phyloP scores from a whole-genome alignment of 2,113 vertebrate species.

The Corythornis cristatus region DNA sequence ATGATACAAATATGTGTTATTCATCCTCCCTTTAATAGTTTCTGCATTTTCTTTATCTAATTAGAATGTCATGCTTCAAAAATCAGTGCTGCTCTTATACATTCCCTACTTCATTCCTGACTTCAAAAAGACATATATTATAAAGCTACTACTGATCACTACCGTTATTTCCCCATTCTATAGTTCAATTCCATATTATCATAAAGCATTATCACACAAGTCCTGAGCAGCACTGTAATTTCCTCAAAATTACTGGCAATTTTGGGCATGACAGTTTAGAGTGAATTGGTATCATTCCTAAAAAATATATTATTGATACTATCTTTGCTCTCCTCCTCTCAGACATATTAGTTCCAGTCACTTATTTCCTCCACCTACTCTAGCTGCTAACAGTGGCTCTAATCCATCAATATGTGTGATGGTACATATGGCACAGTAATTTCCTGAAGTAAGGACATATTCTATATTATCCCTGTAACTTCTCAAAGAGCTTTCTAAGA shows the following conservation, averaged over 20 bases:
- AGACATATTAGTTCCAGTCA: background rate
- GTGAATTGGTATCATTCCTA: background rate
- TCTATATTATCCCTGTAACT: background rate
- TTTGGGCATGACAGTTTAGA: background rate
- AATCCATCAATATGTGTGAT: background rate
- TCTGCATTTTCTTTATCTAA: background rate
- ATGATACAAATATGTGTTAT: background rate
- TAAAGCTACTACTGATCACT: background rate
- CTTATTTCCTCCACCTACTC: background rate
- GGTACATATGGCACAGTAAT: fast-evolving
- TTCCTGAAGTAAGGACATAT: background rate
- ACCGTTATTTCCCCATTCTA: constrained; percentile 3
- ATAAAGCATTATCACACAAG: background rate
- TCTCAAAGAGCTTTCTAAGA: background rate
- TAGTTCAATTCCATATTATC: background rate
- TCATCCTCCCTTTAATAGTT: background rate
- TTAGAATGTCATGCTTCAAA: constrained; percentile 4
- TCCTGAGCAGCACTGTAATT: background rate
- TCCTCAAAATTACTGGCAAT: background rate
- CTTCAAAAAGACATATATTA: background rate
- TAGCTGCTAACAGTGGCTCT: background rate
- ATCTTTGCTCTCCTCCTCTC: background rate
- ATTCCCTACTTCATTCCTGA: background rate
- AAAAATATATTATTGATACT: background rate
- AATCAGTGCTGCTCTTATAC: background rate